Conservation (phyloP, 2,888 invertebrate genomes). For the Escarpia spicata region DNA sequence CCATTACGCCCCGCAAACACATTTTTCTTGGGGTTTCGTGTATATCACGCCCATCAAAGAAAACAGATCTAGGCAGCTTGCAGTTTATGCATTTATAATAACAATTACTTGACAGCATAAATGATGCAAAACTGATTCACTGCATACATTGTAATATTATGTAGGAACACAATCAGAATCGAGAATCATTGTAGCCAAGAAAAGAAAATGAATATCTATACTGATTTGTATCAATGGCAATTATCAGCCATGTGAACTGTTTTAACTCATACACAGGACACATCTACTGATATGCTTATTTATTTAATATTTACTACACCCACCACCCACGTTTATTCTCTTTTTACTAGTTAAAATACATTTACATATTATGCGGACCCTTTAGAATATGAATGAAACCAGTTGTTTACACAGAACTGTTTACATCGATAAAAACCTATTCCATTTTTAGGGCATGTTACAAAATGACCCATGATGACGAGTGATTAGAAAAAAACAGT, state of each 20-base stretch:
- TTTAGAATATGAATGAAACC: too few species aligned
- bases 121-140: not conserved
- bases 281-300: not conserved
- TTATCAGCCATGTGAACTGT: not conserved
- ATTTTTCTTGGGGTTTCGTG: not conserved
- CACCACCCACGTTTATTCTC: too few species aligned
- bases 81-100: not conserved
- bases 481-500: too few species aligned
- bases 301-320: not conserved
- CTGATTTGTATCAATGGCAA: not conserved
- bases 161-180: not conserved
- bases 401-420: too few species aligned
- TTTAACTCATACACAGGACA: not conserved
- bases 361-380: too few species aligned
- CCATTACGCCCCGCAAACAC: not conserved
- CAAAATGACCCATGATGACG: too few species aligned
- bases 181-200: not conserved
- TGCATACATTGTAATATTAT: too few species aligned
- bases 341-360: too few species aligned
- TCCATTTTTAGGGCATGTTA: too few species aligned
- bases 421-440: too few species aligned
- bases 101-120: not conserved
- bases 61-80: not conserved
- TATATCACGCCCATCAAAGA: too few species aligned
- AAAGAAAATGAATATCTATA: not conserved